A percentile compares a stretch with the other conserved stretches of the same genome.
phyloP scores from a whole-genome alignment of 2,797 vertebrate genomes.

The Lutjanus argentimaculatus region DNA sequence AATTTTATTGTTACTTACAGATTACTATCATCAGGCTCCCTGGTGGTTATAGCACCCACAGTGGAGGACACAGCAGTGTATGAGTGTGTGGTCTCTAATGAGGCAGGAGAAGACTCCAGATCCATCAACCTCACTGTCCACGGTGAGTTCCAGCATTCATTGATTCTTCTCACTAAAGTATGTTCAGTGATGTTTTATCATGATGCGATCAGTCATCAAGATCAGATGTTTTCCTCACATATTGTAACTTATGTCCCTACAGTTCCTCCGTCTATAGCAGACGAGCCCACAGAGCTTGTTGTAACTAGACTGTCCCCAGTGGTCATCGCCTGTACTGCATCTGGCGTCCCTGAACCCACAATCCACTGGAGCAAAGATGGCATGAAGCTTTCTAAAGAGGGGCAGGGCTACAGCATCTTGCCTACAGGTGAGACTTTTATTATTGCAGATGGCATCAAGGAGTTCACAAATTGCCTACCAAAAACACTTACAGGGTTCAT shows the following conservation, averaged over 20 bases:
- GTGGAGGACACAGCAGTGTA: constrained; percentile 94
- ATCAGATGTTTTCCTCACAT: background rate
- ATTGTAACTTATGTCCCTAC: constrained; percentile 4
- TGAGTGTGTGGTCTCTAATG: constrained; percentile 91
- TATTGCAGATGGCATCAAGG: background rate
- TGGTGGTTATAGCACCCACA: constrained; percentile 94
- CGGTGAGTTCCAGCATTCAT: constrained; percentile 82
- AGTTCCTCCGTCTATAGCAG: constrained; percentile 97
- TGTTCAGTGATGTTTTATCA: background rate
- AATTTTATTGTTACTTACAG: constrained; percentile 75
- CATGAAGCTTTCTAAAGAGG: constrained; percentile 84
- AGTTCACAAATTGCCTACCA: background rate
- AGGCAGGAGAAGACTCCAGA: constrained; percentile 91
- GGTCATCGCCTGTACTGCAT: constrained; percentile 91
- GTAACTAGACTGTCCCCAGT: constrained; percentile 90
- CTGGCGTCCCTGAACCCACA: constrained; percentile 91
- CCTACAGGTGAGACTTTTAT: constrained; percentile 88
- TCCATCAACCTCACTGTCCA: constrained; percentile 91
- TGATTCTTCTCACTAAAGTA: background rate
- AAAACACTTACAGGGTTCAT: too few relatives aligned
- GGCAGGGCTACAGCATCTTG: constrained; percentile 90
- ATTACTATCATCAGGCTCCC: constrained; percentile 94
- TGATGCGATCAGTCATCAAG: background rate
- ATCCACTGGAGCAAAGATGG: constrained; percentile 96
- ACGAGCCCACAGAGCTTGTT: constrained; percentile 92